Base-by-base conservation (phyloP, 2,797 vertebrate genomes). In the Alfaro cultratus region DNA sequence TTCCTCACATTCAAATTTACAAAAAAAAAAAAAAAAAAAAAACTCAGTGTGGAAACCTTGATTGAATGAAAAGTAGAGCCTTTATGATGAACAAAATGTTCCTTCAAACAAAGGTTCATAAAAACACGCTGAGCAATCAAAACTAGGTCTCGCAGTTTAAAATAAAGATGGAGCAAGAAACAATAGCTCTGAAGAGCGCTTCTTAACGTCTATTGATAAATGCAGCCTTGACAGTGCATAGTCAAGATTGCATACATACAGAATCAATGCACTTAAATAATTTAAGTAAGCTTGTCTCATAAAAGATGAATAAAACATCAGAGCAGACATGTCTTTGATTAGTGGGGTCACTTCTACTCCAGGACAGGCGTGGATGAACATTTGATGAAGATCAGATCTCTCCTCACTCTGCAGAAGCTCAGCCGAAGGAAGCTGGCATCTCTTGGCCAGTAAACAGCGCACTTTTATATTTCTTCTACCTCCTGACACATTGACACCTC, bases 401-500 rank as follows among this genome's bases (percentile, higher is more conserved):
- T 81, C 86, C 85, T 74, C 83, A 60, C 86, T 88, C 86, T 82
- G 88, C 87, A 85, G 82, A 86, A 85, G 85, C 86, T 18, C 74
- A 79, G 86, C 76, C 82, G 87, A 94, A 92, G 88, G 89, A 89
- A 93, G 83, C 89, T 62, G 71, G 89, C 83, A 86, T 92, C 91
- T 94, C 92, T 94, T 76, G 90, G 89, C 89, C 95, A 95, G 95
- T 96, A 96, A 96, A 96, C 95, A 96, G 93, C 89, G 81, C 91
- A 95, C 94, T 96, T 96, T 96, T 95, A 95, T 84, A 87, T 94
- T 95, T 95, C 93, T 95, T 93, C 95, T 91, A 93, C 94, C 92
- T 94, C 86, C 93, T 96, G 96, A 96, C 95, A 96, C 93, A 88
- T 96, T 96, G 96, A 96, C 96, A 96, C 95, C 90, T 93, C 95